Evolutionary conservation across 2,888 invertebrate genomes (phyloP).

Genomic region (Drosophila subsilvestris): DNA sequence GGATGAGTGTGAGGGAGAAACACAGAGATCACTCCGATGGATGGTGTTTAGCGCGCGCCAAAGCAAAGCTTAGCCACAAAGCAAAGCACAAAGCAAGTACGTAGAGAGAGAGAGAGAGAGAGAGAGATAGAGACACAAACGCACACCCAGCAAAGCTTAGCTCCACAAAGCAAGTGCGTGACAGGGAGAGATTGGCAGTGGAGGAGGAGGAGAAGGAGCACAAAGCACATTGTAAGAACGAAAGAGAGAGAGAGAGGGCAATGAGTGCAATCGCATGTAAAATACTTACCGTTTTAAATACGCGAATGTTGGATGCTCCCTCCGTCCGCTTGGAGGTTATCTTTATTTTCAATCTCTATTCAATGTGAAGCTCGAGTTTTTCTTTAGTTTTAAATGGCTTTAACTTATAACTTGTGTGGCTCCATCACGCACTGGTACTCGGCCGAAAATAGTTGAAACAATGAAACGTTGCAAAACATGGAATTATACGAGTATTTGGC

Average conservation of each 20-base stretch:
- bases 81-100: slow-evolving; percentile 21
- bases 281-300: slow-evolving; percentile 65
- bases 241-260: not conserved
- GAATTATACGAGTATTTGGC: slow-evolving; percentile 3
- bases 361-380: not conserved
- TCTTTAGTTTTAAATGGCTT: not conserved
- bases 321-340: slow-evolving; percentile 22
- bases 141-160: not conserved
- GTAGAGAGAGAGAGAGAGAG: slow-evolving; percentile 20
- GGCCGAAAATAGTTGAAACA: not conserved
- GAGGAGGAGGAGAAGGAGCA: not conserved
- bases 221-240: slow-evolving; percentile 21
- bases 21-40: not conserved
- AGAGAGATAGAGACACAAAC: slow-evolving; percentile 10
- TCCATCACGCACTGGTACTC: slow-evolving; percentile 34
- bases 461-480: slow-evolving; percentile 1
- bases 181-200: not conserved
- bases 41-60: slow-evolving; percentile 32
- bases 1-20: slow-evolving; percentile 16
- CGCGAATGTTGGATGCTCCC: slow-evolving; percentile 9
- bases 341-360: slow-evolving; percentile 11
- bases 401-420: not conserved
- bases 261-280: slow-evolving; percentile 5
- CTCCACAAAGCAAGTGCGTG: not conserved
- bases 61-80: slow-evolving; percentile 56